Base-by-base conservation (phyloP, 2,888 invertebrate species). In the Microctonus hyperodae region DNA sequence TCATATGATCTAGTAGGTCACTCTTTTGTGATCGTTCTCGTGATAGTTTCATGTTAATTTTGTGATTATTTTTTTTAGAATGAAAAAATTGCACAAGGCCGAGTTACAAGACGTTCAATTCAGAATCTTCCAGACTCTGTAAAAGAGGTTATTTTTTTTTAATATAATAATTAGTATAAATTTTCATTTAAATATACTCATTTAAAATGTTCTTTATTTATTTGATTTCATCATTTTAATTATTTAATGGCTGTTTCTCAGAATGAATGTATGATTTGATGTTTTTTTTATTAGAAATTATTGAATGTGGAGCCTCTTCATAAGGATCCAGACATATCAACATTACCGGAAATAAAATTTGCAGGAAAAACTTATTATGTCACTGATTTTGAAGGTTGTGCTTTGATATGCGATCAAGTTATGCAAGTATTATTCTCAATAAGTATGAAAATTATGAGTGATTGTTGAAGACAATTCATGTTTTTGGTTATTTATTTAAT, bases 361-460 rank as follows among this genome's bases (percentile, higher is more conserved):
- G 65, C 72, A 59, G 82, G 82, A 16, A 58, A 48, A 28, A 79
- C 81, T 58, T 79, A 79, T 50, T 80, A 78, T 63, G 69, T 72
- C 33, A 72, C 69, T 56, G 76, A 81, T 13, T 83, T 82, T 68
- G 72, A 75, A 64, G 75, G 71, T 25, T 79, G 79, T 74, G 83
- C 83, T 31, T 71, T 65, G 59, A 72, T 77, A 61, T 83, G 81
- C 67, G 81, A 82, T 63, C 68, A 74, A 72, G 70, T 83, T 70
- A 74, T 82, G 83, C 83, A 77, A 76, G 63, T 44, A 57, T 60
- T 20, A 53, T 25, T 53, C 25, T 28, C 53, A 25, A 23, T 25
- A 6, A 25, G 25, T 60, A 61, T 23, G 9, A n/a, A 31, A 62
- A 50, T 6, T 62, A 58, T 57, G 9, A 65, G 25, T 33, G 31